A percentile compares a stretch with the other conserved stretches of the same genome.
Conservation (phyloP, 2,797 vertebrate species). For the Poecilia wingei region DNA sequence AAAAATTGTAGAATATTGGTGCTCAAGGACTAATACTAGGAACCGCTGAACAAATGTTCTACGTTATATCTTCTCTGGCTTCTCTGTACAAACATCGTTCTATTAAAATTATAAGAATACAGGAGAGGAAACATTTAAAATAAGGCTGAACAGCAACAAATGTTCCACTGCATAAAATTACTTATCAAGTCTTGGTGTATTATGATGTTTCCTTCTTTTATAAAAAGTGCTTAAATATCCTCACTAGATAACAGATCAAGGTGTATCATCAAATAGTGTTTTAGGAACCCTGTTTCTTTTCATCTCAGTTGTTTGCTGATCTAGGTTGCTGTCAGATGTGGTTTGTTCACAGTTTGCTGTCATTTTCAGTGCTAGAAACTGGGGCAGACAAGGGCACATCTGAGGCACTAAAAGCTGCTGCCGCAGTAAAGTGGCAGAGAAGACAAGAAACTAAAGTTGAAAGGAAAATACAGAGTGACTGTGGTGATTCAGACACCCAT, state of each 20-base stretch:
- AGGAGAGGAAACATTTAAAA: neutral
- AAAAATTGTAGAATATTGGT: neutral
- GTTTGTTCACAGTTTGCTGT: slow-evolving; percentile 34
- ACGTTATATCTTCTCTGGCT: neutral
- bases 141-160: neutral
- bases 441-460: slow-evolving; percentile 15
- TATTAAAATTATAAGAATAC: neutral
- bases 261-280: slow-evolving; percentile 4
- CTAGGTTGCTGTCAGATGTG: slow-evolving; percentile 34
- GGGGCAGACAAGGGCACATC: slow-evolving; percentile 40
- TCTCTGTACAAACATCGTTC: neutral
- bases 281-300: slow-evolving; percentile 20
- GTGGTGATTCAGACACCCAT: slow-evolving; percentile 19
- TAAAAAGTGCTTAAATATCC: neutral
- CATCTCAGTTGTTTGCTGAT: slow-evolving; percentile 34
- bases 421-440: slow-evolving; percentile 17
- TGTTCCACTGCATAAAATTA: neutral
- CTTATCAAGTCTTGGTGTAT: neutral
- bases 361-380: slow-evolving; percentile 32
- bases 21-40: neutral
- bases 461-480: slow-evolving; percentile 39
- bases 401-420: slow-evolving; percentile 32
- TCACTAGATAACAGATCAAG: slow-evolving; percentile 12
- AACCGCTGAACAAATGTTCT: neutral
- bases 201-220: neutral